Evolutionary conservation across 2,113 vertebrate genomes (phyloP).

Genomic region (Callionymus lyra): DNA sequence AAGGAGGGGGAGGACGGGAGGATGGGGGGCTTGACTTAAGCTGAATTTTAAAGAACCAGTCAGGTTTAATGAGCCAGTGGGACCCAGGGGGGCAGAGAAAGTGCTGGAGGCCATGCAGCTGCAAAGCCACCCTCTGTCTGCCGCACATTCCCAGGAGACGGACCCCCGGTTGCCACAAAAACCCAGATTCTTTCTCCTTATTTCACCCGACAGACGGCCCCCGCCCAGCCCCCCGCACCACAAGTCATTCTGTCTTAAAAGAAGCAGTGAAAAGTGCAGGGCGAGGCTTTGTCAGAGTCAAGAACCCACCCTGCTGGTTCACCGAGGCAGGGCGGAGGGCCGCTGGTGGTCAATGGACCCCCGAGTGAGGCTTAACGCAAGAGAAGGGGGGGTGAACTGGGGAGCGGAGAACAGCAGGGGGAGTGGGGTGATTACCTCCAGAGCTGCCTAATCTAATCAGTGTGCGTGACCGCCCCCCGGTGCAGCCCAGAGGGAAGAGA

Average conservation of each 20-base stretch:
- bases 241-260: conserved; percentile 34
- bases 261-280: conserved; percentile 14
- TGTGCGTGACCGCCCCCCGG: conserved; percentile 45
- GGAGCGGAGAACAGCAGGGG: conserved; percentile 12
- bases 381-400: conserved; percentile 8
- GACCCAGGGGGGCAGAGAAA: conserved; percentile 34
- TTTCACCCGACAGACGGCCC: conserved; percentile 38
- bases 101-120: conserved; percentile 45
- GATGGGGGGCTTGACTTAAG: conserved; percentile 12
- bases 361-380: conserved; percentile 30
- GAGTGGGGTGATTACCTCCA: too few relatives aligned
- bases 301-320: conserved; percentile 47
- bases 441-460: conserved; percentile 58
- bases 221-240: conserved; percentile 7
- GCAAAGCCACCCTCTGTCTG: conserved; percentile 37
- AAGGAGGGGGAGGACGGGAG: too few relatives aligned
- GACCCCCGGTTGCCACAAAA: conserved; percentile 32
- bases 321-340: conserved; percentile 13
- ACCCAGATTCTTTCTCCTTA: conserved; percentile 40
- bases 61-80: conserved; percentile 35
- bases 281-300: conserved; percentile 35
- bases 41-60: conserved; percentile 7
- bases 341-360: conserved; percentile 25
- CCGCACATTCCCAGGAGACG: conserved; percentile 38
- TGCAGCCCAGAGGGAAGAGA: not conserved